Evolutionary conservation across 2,113 vertebrate genomes (phyloP), one percentile per base, ranked within the genome.

Genomic region (Etheostoma spectabile): DNA sequence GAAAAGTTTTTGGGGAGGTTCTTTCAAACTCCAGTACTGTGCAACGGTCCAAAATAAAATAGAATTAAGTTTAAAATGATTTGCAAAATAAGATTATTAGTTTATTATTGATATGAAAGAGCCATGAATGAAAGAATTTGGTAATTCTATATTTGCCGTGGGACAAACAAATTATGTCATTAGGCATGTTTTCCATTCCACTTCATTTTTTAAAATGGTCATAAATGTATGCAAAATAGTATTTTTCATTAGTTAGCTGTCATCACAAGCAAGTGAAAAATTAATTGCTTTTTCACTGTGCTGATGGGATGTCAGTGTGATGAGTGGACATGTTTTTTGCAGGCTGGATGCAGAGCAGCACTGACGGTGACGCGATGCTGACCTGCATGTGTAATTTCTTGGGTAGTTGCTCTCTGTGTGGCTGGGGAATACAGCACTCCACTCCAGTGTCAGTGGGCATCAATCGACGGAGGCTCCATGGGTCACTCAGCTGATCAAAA

Each of bases 231-330:
- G 63, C 30, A 38, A 86, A 77, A 91, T 78, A 89, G 76, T 35
- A 35, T 85, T 91, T 91, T 80, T 80, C 64, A 93, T 93, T 90
- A 88, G 83, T 89, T 80, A 24, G 81, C 86, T 79, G 84, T 89
- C 87, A 82, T 80, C 71, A 66, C 15, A 63, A 61, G 56, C 65
- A 30, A 30, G 30, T 30, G 30, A 30, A 30, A 30, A 30, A 30
- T 30, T 91, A 91, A 93, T 83, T 74, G 63, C 62, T 85, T 91
- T 84, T 75, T 53, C 61, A 4, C 22, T 35, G n/a, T 24, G 60
- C 42, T 77, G 74, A 72, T 76, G 82, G 46, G 52, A 59, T 45
- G 67, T 74, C 64, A 65, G 55, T 19, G 61, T 42, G 86, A 76
- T 67, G 85, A 80, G 66, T 77, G 62, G 64, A 74, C 19, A 70